Percentiles rank a stretch among this genome's conserved stretches.
Conservation (phyloP, 1,140 invertebrate species). For the Drosophila sechellia region DNA sequence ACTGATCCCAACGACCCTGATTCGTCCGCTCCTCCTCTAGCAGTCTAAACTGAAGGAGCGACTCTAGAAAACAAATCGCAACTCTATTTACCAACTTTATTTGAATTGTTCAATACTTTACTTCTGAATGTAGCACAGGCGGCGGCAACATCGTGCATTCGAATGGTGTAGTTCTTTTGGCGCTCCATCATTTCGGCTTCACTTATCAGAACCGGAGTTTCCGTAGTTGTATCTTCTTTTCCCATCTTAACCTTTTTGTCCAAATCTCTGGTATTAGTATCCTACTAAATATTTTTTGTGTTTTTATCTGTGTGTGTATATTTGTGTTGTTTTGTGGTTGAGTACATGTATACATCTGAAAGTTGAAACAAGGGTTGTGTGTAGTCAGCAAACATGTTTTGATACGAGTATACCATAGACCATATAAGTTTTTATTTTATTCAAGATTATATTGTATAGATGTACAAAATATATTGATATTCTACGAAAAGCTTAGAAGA, state of each 20-base stretch:
- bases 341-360: conserved; percentile 1
- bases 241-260: conserved; percentile 1
- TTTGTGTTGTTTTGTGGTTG: neutral
- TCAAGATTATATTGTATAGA: neutral
- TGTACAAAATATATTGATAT: conserved; percentile 18
- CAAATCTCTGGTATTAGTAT: neutral
- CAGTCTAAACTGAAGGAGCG: neutral
- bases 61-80: conserved; percentile 5
- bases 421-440: neutral
- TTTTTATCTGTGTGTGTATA: conserved; percentile 1
- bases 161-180: conserved; percentile 1
- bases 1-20: conserved; percentile 48
- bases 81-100: too few relatives aligned
- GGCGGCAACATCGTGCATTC: conserved; percentile 12
- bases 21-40: conserved; percentile 18
- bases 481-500: conserved; percentile 67
- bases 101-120: neutral
- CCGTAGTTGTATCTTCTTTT: neutral
- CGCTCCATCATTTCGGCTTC: conserved; percentile 9
- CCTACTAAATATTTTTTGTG: neutral
- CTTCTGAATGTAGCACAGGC: conserved; percentile 9
- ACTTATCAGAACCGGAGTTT: neutral
- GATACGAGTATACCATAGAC: too few relatives aligned
- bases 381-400: neutral
- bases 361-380: neutral